Evolutionary conservation across 2,797 vertebrate species (phyloP), one percentile per base, ranked within the genome.

Genomic region (Pogonophryne albipinna): DNA sequence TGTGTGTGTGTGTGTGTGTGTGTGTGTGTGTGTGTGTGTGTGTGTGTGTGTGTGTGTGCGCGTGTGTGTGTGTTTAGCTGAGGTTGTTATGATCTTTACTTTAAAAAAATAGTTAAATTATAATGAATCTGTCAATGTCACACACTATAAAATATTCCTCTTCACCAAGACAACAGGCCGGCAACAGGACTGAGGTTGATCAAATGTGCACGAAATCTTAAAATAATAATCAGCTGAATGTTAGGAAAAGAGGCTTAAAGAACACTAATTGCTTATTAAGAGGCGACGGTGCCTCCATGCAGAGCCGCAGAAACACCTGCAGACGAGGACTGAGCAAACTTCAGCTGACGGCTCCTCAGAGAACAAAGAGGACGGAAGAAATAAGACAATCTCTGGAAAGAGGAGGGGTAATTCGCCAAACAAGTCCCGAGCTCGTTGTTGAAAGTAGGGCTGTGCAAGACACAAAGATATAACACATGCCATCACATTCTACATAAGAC

Each of bases 361-460:
- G 73, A 83, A 85, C 85, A 89, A 89, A 80, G 59, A 68, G 46
- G 19, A 19, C 45, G 70, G 58, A 78, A 80, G 72, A 85, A 87
- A 89, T 51, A 78, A 71, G 61, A 47, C 61, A 60, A 67, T 69
- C 69, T 87, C 34, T 87, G 89, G 68, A 81, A 76, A 81, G 71
- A 75, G 71, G 62, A 59, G 74, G 76, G 72, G 82, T 84, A 86
- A 89, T 87, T 89, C 85, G 84, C 70, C 41, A 58, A 87, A 89
- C 74, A 81, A 80, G 61, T 72, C 61, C 59, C 3, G 2, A 46
- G 76, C 63, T 71, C 27, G 27, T 27, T 27, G 27, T 27, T 27
- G 27, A 27, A 27, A 27, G 27, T 27, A 27, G 27, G 27, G 27
- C 27, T 27, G 27, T 27, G 27, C 27, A 27, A 27, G 27, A 27